Conservation (phyloP, 2,888 invertebrate genomes). For the Lasioglossum vierecki region DNA sequence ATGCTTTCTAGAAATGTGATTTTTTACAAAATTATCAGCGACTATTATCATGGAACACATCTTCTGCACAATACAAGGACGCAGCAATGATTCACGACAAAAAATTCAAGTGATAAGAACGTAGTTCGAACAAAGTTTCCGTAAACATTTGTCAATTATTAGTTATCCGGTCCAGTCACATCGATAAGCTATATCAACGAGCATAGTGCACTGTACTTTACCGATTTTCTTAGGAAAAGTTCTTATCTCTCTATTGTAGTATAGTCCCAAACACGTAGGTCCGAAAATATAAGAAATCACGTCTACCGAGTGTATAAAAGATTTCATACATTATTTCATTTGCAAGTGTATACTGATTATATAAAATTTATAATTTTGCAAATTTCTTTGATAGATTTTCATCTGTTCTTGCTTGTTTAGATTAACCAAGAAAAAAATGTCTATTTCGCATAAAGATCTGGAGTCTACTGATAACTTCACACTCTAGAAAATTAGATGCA, state of each 20-base stretch:
- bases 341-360: neutral
- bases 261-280: neutral
- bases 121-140: constrained; percentile 48
- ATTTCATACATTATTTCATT: neutral
- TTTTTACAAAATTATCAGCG: neutral
- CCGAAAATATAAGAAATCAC: too few species aligned
- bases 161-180: constrained; percentile 25
- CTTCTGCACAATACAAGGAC: neutral
- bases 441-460: neutral
- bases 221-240: constrained; percentile 8
- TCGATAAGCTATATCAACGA: constrained; percentile 43
- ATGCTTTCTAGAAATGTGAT: neutral
- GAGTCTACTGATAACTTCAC: neutral
- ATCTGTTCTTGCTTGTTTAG: neutral
- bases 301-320: too few species aligned
- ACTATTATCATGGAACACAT: neutral
- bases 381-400: neutral
- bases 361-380: neutral
- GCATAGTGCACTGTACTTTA: constrained; percentile 49
- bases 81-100: constrained; percentile 58
- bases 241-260: constrained; percentile 27
- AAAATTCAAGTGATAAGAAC: constrained; percentile 63
- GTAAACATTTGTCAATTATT: constrained; percentile 61
- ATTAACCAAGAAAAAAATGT: neutral
- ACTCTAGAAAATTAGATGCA: too few species aligned